Percentiles rank a stretch among this genome's conserved stretches.
Evolutionary conservation across 2,113 vertebrate genomes (phyloP).

Genomic region (Ranitomeya imitator): DNA sequence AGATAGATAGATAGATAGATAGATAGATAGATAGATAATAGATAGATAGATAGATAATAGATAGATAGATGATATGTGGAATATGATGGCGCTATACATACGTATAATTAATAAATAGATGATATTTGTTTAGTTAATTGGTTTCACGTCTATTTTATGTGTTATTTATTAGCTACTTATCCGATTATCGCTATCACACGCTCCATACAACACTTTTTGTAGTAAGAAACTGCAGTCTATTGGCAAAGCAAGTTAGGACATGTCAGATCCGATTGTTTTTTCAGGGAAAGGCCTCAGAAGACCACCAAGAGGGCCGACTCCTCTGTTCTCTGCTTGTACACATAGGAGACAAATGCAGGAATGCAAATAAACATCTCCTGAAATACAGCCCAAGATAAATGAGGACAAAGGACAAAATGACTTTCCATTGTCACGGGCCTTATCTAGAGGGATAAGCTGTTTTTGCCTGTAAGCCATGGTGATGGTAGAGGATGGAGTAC

Average conservation of each 20-base stretch:
- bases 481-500: neutral
- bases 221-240: neutral
- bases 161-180: neutral
- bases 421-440: neutral
- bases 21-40: too few species aligned
- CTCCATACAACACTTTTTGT: neutral
- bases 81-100: too few species aligned
- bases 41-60: too few species aligned
- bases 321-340: neutral
- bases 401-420: constrained; percentile 1
- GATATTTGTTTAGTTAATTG: too few species aligned
- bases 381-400: neutral
- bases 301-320: constrained; percentile 6
- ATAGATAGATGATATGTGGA: too few species aligned
- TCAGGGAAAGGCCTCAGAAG: neutral
- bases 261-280: neutral
- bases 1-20: too few species aligned
- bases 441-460: neutral
- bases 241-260: neutral
- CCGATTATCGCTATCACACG: neutral
- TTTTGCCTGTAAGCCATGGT: neutral
- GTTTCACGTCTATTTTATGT: neutral
- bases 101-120: too few species aligned
- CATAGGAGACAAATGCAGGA: constrained; percentile 15
- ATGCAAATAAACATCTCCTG: constrained; percentile 17